These are phyloP conservation scores for Dolichomitus sp. DNA, from an alignment of 2,888 invertebrate species.

Conservation along the genomic window DNA sequence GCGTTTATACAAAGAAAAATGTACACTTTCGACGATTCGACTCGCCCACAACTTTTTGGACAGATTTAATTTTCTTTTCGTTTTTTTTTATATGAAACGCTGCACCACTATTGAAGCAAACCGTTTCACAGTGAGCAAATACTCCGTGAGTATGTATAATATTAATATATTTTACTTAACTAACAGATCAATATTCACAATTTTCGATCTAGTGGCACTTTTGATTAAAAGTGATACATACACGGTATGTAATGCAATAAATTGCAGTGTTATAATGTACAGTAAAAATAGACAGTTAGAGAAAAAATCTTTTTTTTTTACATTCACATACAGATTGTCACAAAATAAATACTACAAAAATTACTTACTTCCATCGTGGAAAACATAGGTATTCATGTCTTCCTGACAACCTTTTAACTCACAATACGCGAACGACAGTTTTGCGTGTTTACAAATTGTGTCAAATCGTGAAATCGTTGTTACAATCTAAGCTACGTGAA, in stretches of 20 bases:
- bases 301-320: slow-evolving; percentile 19
- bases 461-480: not conserved
- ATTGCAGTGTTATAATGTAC: slow-evolving; percentile 32
- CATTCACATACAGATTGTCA: not conserved
- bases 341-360: not conserved
- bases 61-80: slow-evolving; percentile 21
- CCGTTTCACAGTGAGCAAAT: slow-evolving; percentile 60
- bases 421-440: not conserved
- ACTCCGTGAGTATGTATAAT: slow-evolving; percentile 50
- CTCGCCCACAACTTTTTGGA: slow-evolving; percentile 32
- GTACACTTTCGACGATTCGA: not conserved
- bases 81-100: slow-evolving; percentile 25
- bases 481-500: slow-evolving; percentile 66
- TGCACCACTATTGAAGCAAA: slow-evolving; percentile 52
- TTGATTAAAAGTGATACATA: slow-evolving; percentile 57
- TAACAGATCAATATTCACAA: slow-evolving; percentile 59
- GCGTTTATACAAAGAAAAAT: slow-evolving; percentile 21
- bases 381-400: slow-evolving; percentile 58
- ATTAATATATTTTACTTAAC: slow-evolving; percentile 27
- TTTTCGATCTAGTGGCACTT: slow-evolving; percentile 64
- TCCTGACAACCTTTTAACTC: slow-evolving; percentile 25
- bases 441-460: not conserved
- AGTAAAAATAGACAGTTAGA: slow-evolving; percentile 31
- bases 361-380: slow-evolving; percentile 61
- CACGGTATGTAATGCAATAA: slow-evolving; percentile 54